Base-by-base conservation (phyloP, 2,797 vertebrate genomes). In the Scolopax rusticola region DNA sequence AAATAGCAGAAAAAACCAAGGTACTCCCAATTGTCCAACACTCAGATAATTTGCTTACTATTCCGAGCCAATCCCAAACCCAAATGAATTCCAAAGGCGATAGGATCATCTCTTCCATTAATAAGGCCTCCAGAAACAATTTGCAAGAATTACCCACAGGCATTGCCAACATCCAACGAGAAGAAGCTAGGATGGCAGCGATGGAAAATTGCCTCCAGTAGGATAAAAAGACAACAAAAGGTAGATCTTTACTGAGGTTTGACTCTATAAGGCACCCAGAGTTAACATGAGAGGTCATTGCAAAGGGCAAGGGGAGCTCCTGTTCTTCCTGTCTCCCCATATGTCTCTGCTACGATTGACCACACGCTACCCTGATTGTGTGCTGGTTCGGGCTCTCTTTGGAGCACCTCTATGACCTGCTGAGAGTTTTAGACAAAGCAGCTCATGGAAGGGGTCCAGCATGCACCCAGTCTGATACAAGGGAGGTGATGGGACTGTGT, bases 401-500 rank as follows among this genome's bases (percentile, higher is more conserved):
- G 68, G 61, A 83, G 59, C 45, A 60, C 19, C 32, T 82, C 75
- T 69, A 43, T 59, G 61, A 88, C 54, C 11, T 33, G 10, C 69
- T 24, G 12, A 38, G 23, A 41, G 43, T 21, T 89, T 78, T 63
- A 78, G 61, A 69, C 61, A 78, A 48, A 68, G 61, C 24, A 74
- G 45, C 11, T 74, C 33, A 21, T 2, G 36, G 50, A 82, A 86
- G 20, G 24, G 15, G 7, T 69, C 18, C 56, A 78, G 30, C 28
- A 54, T 1, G 4, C 24, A 40, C 61, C 24, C 1, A 0, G 8
- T 33, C 32, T 36, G 21, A 56, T 65, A 54, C 21, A 70, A 78
- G 10, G n/a, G 18, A 83, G 24, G 43, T 27, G 43, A 68, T 32
- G 23, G 45, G 30, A 43, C 24, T 40, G 23, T 45, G 47, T 15